Evolutionary conservation across 2,797 vertebrate genomes (phyloP), one percentile per base, ranked within the genome.

Genomic region (Tiaroga cobitis): DNA sequence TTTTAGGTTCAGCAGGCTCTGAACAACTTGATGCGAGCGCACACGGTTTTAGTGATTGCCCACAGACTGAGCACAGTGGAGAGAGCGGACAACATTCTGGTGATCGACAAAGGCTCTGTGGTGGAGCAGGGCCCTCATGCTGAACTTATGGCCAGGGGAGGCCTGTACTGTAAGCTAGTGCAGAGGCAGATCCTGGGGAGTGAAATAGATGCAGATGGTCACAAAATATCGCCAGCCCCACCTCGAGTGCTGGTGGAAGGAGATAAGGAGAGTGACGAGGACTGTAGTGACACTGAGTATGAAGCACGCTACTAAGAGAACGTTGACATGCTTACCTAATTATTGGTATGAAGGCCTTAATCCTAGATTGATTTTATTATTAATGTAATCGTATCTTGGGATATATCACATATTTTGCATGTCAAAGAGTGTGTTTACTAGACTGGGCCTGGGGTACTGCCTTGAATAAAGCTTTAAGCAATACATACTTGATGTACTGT

Each of bases 21-120:
- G 90, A 96, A 95, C 32, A 94, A 93, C 26, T 91, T 96, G 86
- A 95, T 97, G 93, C 91, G 89, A 90, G 94, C 95, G 80, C 95
- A 95, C 92, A 97, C 98, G 0, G 96, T 99, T 86, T 90, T 99
- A 68, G 96, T 99, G 90, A 95, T 99, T 16, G 97, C 97, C 2
- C 98, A 99, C 90, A 96, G 97, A 32, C 96, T 99, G 92, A 99
- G 97, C 94, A 99, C 97, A 0, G 97, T 99, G 85, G 97, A 99
- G 94, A 97, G 94, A 59, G 96, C 96, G 0, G 93, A 97, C 93
- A 94, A 91, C 92, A 97, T 97, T 84, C 94, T 97, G 86, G 94
- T 97, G 88, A 93, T 96, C 77, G 95, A 96, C 94, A 94, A 94
- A 86, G 97, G 98, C 74, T 51, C 56, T 0, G 96, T 99, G 92